Base-by-base conservation (phyloP, 2,888 invertebrate genomes). In the Cylloceria caligata region DNA sequence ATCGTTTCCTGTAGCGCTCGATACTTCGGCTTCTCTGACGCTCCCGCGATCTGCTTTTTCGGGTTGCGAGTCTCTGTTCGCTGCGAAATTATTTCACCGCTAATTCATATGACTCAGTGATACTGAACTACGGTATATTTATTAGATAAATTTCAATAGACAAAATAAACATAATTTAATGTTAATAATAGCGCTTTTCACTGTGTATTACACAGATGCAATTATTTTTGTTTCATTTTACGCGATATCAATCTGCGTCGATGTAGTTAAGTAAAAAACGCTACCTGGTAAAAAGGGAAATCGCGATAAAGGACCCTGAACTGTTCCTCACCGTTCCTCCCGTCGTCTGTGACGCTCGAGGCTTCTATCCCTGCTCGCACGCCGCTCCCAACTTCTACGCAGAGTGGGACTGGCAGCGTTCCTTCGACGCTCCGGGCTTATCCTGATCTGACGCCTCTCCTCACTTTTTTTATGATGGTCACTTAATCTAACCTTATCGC, bases 11-110 rank as follows among this genome's bases (percentile, higher is more conserved):
- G 45, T 88, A 88, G 13, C 90, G 88, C 4, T 90, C 90, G 13
- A 62, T 19, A 52, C 87, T 87, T 34, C 89, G 88, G 39, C 89
- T 91, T 69, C 92, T 84, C 21, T 86, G 90, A 27, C 91, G 90
- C 73, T 91, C 91, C n/a, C 90, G 89, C 34, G 90, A 91, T 79
- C 92, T 89, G 84, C 90, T 92, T 85, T 92, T 87, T 75, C 91
- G 88, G 77, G 87, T 64, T 13, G 68, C 27, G 39, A 67, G 62
- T 78, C 85, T 84, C 71, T 71, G 55, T 65, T 86, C 86, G 83
- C 87, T 87, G 85, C 69, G 86, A 81, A 87, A 85, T 78, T 69
- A 80, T 84, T 79, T 73, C 71, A 73, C 36, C 57, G 45, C 80
- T 82, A 77, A 83, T 78, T 62, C 64, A 77, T 52, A 13, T 24